A percentile compares a stretch with the other conserved stretches of the same genome.
Evolutionary conservation across 2,888 invertebrate species (phyloP).

Genomic region (Lasioglossum calceatum): DNA sequence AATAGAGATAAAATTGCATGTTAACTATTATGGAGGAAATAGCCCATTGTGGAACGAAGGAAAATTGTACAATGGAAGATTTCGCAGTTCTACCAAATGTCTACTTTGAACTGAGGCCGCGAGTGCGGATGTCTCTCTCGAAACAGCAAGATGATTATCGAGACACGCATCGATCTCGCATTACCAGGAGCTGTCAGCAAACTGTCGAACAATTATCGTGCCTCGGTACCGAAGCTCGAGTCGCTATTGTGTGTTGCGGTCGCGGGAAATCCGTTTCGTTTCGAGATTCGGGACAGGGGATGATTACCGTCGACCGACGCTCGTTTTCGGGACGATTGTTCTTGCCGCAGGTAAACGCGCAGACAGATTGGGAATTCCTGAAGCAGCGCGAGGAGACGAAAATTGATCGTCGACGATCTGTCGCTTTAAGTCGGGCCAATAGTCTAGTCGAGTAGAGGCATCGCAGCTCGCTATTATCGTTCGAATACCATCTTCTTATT

Average conservation of each 20-base stretch:
- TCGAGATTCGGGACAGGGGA: neutral
- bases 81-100: neutral
- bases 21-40: no score
- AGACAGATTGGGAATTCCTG: constrained; percentile 13
- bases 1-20: no score
- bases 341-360: neutral
- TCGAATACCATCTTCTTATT: neutral
- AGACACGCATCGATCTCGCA: neutral
- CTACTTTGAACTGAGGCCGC: neutral
- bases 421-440: constrained; percentile 4
- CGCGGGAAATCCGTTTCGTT: neutral
- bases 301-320: neutral
- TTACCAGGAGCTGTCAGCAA: neutral
- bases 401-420: constrained; percentile 26
- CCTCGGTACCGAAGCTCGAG: neutral
- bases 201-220: neutral
- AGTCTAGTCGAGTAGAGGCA: neutral
- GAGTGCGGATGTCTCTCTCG: neutral
- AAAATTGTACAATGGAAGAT: neutral
- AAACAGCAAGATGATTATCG: neutral
- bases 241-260: neutral
- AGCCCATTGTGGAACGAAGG: no score
- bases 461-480: neutral
- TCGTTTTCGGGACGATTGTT: neutral
- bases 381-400: constrained; percentile 9